Conservation (phyloP, 2,888 invertebrate genomes). For the Chrysodeixis includens region DNA sequence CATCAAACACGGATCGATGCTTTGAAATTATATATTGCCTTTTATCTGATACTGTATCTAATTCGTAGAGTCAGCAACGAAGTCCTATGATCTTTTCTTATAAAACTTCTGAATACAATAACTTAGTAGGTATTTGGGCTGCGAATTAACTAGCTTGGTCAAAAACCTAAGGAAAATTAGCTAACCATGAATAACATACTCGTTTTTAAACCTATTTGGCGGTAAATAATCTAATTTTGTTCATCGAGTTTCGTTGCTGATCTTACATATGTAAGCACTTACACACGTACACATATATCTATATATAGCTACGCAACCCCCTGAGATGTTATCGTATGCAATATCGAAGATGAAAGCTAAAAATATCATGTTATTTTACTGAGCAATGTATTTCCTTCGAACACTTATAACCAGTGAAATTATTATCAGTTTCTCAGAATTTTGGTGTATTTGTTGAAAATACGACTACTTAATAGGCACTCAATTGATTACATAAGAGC, state of each 20-base stretch:
- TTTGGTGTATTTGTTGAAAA: background rate
- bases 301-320: conserved; percentile 15
- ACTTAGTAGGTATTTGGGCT: no score
- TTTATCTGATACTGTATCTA: conserved; percentile 21
- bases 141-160: no score
- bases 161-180: no score
- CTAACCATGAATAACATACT: no score
- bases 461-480: no score
- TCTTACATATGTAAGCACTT: background rate
- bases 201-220: no score
- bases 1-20: conserved; percentile 35
- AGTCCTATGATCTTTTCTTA: no score
- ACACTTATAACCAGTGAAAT: background rate
- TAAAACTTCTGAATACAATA: no score
- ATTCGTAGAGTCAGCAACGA: background rate
- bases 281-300: no score
- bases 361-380: conserved; percentile 37
- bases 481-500: background rate
- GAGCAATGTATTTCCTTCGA: conserved; percentile 26
- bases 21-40: conserved; percentile 31
- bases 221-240: no score
- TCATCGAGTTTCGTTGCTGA: no score
- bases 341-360: conserved; percentile 46
- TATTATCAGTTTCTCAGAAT: background rate
- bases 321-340: conserved; percentile 40